Evolutionary conservation across 1,140 invertebrate genomes (phyloP).

Genomic region (Anoplophora glabripennis): DNA sequence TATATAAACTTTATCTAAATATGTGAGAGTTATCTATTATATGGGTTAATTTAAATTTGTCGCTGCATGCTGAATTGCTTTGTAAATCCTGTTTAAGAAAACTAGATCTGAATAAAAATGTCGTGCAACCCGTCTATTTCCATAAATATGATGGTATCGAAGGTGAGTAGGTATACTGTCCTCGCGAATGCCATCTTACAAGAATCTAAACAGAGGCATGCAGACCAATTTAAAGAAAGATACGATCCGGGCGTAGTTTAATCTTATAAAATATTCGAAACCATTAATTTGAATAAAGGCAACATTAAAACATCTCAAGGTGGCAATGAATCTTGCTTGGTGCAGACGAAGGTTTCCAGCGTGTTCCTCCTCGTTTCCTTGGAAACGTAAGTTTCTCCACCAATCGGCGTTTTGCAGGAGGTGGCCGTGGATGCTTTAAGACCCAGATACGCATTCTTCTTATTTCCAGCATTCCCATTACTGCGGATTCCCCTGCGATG

Average conservation of each 20-base stretch:
- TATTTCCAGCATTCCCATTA: slow-evolving; percentile 27
- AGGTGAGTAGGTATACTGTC: background rate
- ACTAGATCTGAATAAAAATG: no score
- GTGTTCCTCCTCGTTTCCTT: slow-evolving; percentile 45
- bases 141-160: no score
- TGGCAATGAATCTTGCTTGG: slow-evolving; percentile 47
- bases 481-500: slow-evolving; percentile 38
- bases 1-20: no score
- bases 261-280: slow-evolving; percentile 46
- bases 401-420: slow-evolving; percentile 42
- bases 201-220: slow-evolving; percentile 26
- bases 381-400: slow-evolving; percentile 41
- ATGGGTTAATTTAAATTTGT: no score
- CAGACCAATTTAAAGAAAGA: slow-evolving; percentile 44
- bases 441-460: slow-evolving; percentile 43
- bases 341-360: slow-evolving; percentile 38
- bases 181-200: background rate
- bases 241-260: slow-evolving; percentile 40
- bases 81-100: background rate
- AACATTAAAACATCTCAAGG: slow-evolving; percentile 51
- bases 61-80: background rate
- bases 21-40: no score
- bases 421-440: slow-evolving; percentile 45
- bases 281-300: slow-evolving; percentile 51
- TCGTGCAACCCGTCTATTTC: no score